Percentiles rank a stretch among this genome's conserved stretches.
phyloP scores from a whole-genome alignment of 1,140 invertebrate genomes.

The Cardiocondyla obscurior region DNA sequence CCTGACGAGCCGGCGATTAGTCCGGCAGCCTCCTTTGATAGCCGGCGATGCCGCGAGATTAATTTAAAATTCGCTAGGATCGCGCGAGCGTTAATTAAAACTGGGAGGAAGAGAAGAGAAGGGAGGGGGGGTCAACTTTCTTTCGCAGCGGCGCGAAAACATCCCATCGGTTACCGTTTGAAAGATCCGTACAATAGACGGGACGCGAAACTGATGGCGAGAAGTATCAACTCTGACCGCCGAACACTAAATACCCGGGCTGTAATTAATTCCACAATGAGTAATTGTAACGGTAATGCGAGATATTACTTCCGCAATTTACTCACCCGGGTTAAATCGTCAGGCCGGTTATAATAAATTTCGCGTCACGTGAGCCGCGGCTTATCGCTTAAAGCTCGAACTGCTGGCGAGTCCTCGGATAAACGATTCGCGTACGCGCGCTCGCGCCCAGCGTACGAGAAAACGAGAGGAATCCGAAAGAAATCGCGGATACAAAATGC shows the following conservation, averaged over 20 bases:
- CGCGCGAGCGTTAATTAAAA: background rate
- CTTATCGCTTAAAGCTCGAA: slow-evolving; percentile 26
- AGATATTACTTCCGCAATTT: slow-evolving; percentile 27
- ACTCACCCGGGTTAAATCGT: background rate
- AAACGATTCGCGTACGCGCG: background rate
- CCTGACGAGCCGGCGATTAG: slow-evolving; percentile 8
- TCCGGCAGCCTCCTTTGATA: background rate
- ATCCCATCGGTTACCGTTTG: background rate
- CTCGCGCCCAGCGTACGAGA: background rate
- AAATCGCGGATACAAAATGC: slow-evolving; percentile 23
- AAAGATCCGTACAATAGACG: background rate
- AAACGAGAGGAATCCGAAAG: slow-evolving; percentile 12
- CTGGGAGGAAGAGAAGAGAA: too few species aligned
- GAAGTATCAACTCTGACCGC: background rate
- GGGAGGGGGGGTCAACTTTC: background rate
- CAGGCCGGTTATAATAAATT: slow-evolving; percentile 7
- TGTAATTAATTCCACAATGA: slow-evolving; percentile 21
- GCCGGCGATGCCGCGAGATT: background rate
- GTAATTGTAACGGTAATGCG: slow-evolving; percentile 8
- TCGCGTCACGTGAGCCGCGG: background rate
- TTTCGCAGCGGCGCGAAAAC: background rate
- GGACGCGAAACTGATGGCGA: background rate
- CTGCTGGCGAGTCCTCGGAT: background rate
- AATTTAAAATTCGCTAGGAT: slow-evolving; percentile 4
- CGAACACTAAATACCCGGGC: background rate